These are phyloP conservation scores for Cetonia aurata DNA, from an alignment of 2,888 invertebrate genomes.

Conservation along the genomic window DNA sequence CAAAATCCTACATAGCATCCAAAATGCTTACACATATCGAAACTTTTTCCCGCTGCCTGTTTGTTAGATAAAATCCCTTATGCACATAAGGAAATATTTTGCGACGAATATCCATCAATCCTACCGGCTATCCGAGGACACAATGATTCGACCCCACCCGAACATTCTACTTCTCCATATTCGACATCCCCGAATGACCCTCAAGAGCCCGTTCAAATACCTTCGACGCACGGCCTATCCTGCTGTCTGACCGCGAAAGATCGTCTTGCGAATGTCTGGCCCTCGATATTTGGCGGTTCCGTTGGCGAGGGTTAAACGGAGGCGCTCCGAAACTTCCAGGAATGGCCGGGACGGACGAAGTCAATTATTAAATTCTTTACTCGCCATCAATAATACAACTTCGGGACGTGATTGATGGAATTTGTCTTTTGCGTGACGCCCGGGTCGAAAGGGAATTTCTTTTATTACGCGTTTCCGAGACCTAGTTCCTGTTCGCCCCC, in stretches of 20 bases:
- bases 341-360: constrained; percentile 19
- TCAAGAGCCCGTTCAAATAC: neutral
- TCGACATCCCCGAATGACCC: neutral
- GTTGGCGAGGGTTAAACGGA: constrained; percentile 9
- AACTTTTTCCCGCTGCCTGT: neutral
- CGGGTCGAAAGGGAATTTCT: constrained; percentile 32
- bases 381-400: constrained; percentile 40
- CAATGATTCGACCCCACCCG: neutral
- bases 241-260: constrained; percentile 21
- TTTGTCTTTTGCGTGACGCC: constrained; percentile 31
- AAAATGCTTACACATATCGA: too few relatives aligned
- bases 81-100: neutral
- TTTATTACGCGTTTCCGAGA: constrained; percentile 28
- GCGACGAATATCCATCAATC: neutral
- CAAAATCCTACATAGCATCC: too few relatives aligned
- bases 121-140: constrained; percentile 5
- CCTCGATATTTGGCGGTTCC: neutral
- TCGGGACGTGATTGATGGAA: constrained; percentile 41
- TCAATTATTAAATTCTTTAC: constrained; percentile 42
- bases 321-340: constrained; percentile 1
- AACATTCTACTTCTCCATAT: constrained; percentile 8
- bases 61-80: neutral
- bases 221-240: constrained; percentile 31
- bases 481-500: neutral
- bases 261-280: constrained; percentile 3